Evolutionary conservation across 1,140 invertebrate species (phyloP).

Genomic region (Cydia amplana): DNA sequence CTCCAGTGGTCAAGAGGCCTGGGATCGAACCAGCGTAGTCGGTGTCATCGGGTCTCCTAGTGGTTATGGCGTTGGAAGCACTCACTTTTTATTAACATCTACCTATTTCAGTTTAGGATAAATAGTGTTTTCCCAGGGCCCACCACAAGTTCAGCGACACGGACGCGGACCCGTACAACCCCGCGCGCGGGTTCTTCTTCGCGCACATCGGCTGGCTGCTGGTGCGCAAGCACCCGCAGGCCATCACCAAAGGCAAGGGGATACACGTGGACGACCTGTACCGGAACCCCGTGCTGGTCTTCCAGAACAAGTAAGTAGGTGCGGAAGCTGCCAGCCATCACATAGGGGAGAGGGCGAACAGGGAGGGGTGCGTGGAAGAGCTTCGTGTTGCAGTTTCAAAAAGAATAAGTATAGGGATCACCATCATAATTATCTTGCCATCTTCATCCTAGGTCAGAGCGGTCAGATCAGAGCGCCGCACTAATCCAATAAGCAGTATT

Average conservation of each 20-base stretch:
- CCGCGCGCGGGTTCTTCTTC: constrained; percentile 83
- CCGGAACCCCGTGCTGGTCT: constrained; percentile 84
- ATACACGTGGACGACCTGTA: constrained; percentile 87
- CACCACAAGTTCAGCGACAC: constrained; percentile 86
- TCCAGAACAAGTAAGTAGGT: constrained; percentile 83
- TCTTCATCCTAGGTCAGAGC: too few relatives aligned
- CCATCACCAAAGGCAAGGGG: constrained; percentile 83
- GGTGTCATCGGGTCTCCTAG: too few relatives aligned
- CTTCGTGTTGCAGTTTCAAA: not conserved
- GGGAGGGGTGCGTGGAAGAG: not conserved
- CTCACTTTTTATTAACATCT: too few relatives aligned
- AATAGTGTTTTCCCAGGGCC: constrained; percentile 43
- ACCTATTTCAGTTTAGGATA: too few relatives aligned
- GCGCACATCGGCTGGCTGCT: constrained; percentile 84
- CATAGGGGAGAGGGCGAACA: too few relatives aligned
- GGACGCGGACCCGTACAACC: constrained; percentile 85
- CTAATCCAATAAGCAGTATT: too few relatives aligned
- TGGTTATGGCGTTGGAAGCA: too few relatives aligned
- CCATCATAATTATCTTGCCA: too few relatives aligned
- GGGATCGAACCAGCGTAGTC: too few relatives aligned
- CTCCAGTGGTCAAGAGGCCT: too few relatives aligned
- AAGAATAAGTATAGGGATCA: not conserved
- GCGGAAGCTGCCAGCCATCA: too few relatives aligned
- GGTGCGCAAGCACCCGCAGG: constrained; percentile 81
- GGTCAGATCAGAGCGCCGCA: too few relatives aligned